Evolutionary conservation across 2,113 vertebrate species (phyloP).

Genomic region (Nansenia antarctica): DNA sequence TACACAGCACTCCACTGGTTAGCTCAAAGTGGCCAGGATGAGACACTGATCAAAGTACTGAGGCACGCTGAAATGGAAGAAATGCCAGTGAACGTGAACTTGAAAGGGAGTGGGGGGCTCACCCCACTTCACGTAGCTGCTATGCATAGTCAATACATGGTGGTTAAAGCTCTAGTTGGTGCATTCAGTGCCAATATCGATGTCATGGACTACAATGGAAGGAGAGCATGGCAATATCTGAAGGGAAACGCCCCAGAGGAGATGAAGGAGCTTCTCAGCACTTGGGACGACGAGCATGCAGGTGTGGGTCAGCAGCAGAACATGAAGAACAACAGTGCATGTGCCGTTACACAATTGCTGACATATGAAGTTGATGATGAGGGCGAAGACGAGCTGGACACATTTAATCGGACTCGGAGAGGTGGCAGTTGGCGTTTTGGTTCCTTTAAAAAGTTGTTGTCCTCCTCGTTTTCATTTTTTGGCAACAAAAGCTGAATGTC

Average conservation of each 20-base stretch:
- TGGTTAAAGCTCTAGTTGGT: conserved; percentile 92
- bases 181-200: conserved; percentile 84
- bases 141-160: conserved; percentile 84
- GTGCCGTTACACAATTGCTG: not conserved
- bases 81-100: conserved; percentile 75
- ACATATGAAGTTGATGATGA: not conserved
- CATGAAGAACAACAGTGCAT: too few species aligned
- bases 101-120: conserved; percentile 82
- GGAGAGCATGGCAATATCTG: conserved; percentile 88
- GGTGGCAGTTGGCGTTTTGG: conserved; percentile 37
- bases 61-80: conserved; percentile 68
- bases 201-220: conserved; percentile 86
- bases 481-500: conserved; percentile 30
- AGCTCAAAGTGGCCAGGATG: conserved; percentile 86
- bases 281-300: conserved; percentile 79
- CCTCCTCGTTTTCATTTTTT: conserved; percentile 43
- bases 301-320: not conserved
- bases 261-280: conserved; percentile 86
- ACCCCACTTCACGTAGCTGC: conserved; percentile 92
- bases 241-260: conserved; percentile 67
- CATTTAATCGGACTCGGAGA: conserved; percentile 14
- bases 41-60: conserved; percentile 79
- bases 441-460: conserved; percentile 55
- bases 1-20: conserved; percentile 92
- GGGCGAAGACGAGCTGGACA: not conserved